Evolutionary conservation across 1,140 invertebrate species (phyloP).

Genomic region (Drosophila athabasca): DNA sequence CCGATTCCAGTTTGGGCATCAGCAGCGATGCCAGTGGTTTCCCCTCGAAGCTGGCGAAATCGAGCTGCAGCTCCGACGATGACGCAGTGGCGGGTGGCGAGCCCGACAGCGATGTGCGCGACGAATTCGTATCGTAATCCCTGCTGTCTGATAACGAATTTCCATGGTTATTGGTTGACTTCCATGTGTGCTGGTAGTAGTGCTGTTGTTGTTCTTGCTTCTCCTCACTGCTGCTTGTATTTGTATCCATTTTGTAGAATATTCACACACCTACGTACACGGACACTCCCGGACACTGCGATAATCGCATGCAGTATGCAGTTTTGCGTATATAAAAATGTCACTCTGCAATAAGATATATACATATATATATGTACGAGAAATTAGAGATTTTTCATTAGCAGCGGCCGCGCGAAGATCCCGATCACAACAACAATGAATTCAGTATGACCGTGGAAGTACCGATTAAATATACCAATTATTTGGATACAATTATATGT

Average conservation of each 20-base stretch:
- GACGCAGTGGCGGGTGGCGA: constrained; percentile 57
- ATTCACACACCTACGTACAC: constrained; percentile 50
- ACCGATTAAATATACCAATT: too few relatives aligned
- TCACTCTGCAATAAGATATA: constrained; percentile 57
- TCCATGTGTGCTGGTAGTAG: constrained; percentile 51
- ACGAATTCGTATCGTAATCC: constrained; percentile 78
- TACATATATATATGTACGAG: constrained; percentile 50
- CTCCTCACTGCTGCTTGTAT: constrained; percentile 44
- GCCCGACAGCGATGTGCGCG: constrained; percentile 67
- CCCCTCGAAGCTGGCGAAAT: constrained; percentile 54
- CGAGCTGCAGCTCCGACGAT: constrained; percentile 35
- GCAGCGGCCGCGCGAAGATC: background rate
- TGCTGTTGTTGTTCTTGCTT: constrained; percentile 53
- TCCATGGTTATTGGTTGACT: constrained; percentile 45
- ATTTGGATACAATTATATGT: too few relatives aligned
- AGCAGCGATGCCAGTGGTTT: constrained; percentile 48
- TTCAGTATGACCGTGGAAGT: too few relatives aligned
- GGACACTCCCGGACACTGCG: constrained; percentile 12
- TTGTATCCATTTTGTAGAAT: constrained; percentile 67
- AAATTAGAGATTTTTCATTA: constrained; percentile 54
- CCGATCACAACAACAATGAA: background rate
- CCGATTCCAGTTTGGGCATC: constrained; percentile 48
- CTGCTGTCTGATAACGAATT: constrained; percentile 78
- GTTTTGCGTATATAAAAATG: constrained; percentile 47
- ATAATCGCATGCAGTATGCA: constrained; percentile 55